Base-by-base conservation (phyloP, 2,797 vertebrate genomes). In the Liparis tanakae region DNA sequence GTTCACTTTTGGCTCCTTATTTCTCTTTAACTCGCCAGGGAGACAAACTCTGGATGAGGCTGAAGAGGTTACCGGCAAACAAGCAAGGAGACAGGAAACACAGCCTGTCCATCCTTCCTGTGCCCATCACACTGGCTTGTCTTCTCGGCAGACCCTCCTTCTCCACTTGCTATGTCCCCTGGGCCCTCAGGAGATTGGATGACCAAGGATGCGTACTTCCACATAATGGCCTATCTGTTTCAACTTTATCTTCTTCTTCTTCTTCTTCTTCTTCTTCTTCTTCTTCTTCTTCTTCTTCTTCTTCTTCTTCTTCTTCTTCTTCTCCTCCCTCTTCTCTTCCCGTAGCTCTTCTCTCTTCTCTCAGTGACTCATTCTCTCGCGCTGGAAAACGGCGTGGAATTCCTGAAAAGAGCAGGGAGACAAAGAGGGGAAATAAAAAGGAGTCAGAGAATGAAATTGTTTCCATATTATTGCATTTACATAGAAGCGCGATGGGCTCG, bases 321-420 rank as follows among this genome's bases (percentile, higher is more conserved):
- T 15, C 62, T 8, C 48, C 62, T 83, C 62, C 54, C 68, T 71
- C 75, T 62, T 85, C 78, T 80, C 76, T 80, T 82, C 65, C 87
- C 71, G 68, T 70, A 50, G 82, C 59, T 70, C 79, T 74, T 74
- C 76, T 77, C 59, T 70, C 79, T 74, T 74, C 76, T 77, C 58
- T 87, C 79, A 68, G 78, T 84, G 88, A 80, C 57, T 91, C 88
- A 91, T 83, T 78, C 79, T 80, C 75, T 90, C 84, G 72, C 82
- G 71, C 81, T 37, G 69, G 82, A 82, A 79, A 86, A 84, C 74
- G 54, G 82, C n/a, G 17, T 17, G 70, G 41, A 82, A 72, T 66
- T 88, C 87, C 93, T 93, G 79, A 78, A 89, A 78, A 89, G 56
- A 85, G 74, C 58, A 67, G 56, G 81, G 70, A 83, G 59, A 87